Percentiles rank a stretch among this genome's conserved stretches.
These are phyloP conservation scores for Bombus affinis DNA, from an alignment of 1,140 invertebrate species.

Conservation along the genomic window DNA sequence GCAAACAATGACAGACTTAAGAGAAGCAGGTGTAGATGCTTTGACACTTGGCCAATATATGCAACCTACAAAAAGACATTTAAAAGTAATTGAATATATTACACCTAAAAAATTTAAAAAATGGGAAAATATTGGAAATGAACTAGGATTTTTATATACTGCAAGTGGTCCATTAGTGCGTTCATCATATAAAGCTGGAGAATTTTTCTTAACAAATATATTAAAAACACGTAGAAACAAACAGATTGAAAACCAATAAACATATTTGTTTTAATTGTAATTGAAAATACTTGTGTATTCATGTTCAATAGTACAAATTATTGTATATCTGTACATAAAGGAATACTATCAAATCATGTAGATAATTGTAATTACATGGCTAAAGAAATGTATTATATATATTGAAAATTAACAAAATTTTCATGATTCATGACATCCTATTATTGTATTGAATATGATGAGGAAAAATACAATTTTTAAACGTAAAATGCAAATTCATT, in stretches of 20 bases:
- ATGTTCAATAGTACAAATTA: constrained; percentile 18
- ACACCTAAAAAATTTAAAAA: constrained; percentile 97
- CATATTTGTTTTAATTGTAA: neutral
- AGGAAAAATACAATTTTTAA: constrained; percentile 49
- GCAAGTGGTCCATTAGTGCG: constrained; percentile 98
- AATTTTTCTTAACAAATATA: constrained; percentile 93
- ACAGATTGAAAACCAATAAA: constrained; percentile 39
- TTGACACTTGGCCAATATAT: constrained; percentile 99
- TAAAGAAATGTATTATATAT: neutral
- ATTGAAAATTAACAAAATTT: constrained; percentile 33
- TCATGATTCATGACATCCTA: constrained; percentile 1
- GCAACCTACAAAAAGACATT: constrained; percentile 98
- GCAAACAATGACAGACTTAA: constrained; percentile 93
- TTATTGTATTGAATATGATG: constrained; percentile 11
- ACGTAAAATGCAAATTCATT: constrained; percentile 52
- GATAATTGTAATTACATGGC: neutral
- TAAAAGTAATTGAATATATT: constrained; percentile 98
- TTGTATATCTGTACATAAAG: constrained; percentile 10
- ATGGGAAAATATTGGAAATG: constrained; percentile 93
- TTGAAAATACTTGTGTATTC: neutral
- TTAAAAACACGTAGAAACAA: constrained; percentile 83
- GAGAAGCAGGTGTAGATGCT: constrained; percentile 93
- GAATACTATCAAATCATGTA: neutral
- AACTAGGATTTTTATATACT: constrained; percentile 97
- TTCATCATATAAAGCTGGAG: constrained; percentile 98